A percentile compares a stretch with the other conserved stretches of the same genome.
phyloP scores from a whole-genome alignment of 2,797 vertebrate species.

The Spinibarbus caldwelli region DNA sequence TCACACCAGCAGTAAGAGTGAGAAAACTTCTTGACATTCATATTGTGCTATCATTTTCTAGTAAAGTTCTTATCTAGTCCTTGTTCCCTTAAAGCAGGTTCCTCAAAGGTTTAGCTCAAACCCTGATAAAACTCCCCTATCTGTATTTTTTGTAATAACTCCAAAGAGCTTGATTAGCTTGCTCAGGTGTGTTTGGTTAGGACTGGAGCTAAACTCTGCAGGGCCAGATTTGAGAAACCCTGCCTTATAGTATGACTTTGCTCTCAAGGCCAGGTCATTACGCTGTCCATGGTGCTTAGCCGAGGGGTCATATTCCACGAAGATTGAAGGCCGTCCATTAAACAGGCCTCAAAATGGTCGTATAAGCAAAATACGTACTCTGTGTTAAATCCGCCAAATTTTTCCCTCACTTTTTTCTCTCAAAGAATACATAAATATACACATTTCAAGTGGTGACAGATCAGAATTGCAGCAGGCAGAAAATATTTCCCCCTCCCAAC shows the following conservation, averaged over 20 bases:
- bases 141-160: neutral
- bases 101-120: neutral
- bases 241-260: neutral
- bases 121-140: neutral
- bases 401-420: conserved; percentile 61
- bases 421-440: conserved; percentile 83
- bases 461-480: conserved; percentile 75
- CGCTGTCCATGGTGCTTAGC: conserved; percentile 27
- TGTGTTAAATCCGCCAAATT: neutral
- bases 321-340: neutral
- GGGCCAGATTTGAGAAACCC: neutral
- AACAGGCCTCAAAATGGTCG: neutral
- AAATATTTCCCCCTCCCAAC: neutral
- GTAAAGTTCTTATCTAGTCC: neutral
- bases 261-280: neutral
- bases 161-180: neutral
- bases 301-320: neutral
- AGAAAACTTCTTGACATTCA: neutral
- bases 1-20: neutral
- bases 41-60: neutral
- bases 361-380: neutral
- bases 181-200: neutral
- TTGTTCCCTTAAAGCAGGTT: neutral
- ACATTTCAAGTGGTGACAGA: conserved; percentile 84
- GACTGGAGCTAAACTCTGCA: neutral